Percentiles rank a stretch among this genome's conserved stretches.
Evolutionary conservation across 2,797 vertebrate genomes (phyloP).

Genomic region (Gouania willdenowi): DNA sequence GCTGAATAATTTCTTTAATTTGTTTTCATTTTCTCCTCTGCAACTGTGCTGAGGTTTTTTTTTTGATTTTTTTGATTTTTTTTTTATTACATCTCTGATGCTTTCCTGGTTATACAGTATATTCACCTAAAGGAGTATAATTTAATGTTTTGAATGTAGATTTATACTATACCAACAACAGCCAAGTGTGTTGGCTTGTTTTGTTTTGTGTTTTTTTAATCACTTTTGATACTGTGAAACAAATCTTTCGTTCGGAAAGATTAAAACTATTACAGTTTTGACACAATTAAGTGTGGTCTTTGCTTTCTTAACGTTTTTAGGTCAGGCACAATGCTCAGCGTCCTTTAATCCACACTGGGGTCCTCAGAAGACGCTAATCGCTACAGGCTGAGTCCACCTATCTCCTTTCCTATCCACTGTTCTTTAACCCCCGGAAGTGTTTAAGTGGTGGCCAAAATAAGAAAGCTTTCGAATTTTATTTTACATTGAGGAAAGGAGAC

Average conservation of each 20-base stretch:
- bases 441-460: too few relatives aligned
- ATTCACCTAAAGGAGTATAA: slow-evolving; percentile 77
- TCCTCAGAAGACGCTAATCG: too few relatives aligned
- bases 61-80: too few relatives aligned
- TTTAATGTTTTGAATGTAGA: slow-evolving; percentile 83
- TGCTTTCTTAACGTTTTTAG: slow-evolving; percentile 48
- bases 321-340: background rate
- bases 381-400: too few relatives aligned
- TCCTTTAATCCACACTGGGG: too few relatives aligned
- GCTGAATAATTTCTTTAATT: slow-evolving; percentile 59
- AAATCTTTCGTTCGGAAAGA: slow-evolving; percentile 92
- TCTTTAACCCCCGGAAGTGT: too few relatives aligned
- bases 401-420: too few relatives aligned
- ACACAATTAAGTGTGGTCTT: slow-evolving; percentile 73
- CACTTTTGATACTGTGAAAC: slow-evolving; percentile 98
- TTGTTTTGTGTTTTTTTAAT: slow-evolving; percentile 76
- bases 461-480: too few relatives aligned
- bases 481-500: too few relatives aligned
- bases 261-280: slow-evolving; percentile 89
- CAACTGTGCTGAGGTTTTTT: slow-evolving; percentile 60
- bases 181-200: slow-evolving; percentile 81
- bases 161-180: slow-evolving; percentile 82
- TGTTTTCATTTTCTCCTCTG: slow-evolving; percentile 34
- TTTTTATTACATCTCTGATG: slow-evolving; percentile 80
- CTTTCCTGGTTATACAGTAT: slow-evolving; percentile 83